Conservation (phyloP, 2,888 invertebrate genomes). For the Escarpia spicata region DNA sequence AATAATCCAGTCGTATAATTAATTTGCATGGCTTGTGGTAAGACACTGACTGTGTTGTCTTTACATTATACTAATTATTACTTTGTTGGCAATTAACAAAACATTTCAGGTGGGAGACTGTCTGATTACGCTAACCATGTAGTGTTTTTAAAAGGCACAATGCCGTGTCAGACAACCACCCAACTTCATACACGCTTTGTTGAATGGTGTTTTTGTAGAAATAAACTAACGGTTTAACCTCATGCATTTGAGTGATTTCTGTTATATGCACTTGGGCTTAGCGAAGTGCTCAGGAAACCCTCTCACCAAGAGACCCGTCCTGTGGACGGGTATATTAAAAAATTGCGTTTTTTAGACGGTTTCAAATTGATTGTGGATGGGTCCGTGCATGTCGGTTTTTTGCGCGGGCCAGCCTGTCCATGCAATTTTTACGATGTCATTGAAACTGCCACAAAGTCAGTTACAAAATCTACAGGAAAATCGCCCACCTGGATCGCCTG, state of each 20-base stretch:
- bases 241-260: background rate
- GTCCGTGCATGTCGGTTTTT: too few relatives aligned
- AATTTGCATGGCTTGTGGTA: background rate
- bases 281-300: background rate
- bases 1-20: too few relatives aligned
- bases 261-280: background rate
- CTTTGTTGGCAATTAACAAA: background rate
- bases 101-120: background rate
- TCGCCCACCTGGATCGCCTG: too few relatives aligned
- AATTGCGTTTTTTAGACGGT: too few relatives aligned
- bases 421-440: too few relatives aligned
- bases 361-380: too few relatives aligned
- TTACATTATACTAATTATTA: background rate
- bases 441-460: too few relatives aligned
- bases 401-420: too few relatives aligned
- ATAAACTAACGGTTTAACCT: background rate
- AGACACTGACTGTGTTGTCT: background rate
- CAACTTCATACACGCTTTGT: background rate
- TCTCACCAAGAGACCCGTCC: too few relatives aligned
- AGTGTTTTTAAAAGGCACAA: background rate
- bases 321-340: too few relatives aligned
- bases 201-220: background rate
- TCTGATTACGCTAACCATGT: background rate
- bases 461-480: too few relatives aligned
- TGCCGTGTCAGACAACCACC: background rate